Percentiles rank a stretch among this genome's conserved stretches.
These are phyloP conservation scores for Bombyx mori DNA, from an alignment of 1,140 invertebrate genomes.

Conservation along the genomic window ASM3026992v2 NC_085134.1:7785501-7786000, in stretches of 20 bases:
- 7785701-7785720: background rate
- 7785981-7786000: slow-evolving; percentile 62
- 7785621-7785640: too few species aligned
- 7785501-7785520: too few species aligned
- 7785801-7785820: too few species aligned
- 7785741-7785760: too few species aligned
- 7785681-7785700: background rate
- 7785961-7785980: slow-evolving; percentile 51
- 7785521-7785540: too few species aligned
- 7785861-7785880: slow-evolving; percentile 52
- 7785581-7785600: too few species aligned
- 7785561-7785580: too few species aligned
- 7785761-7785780: background rate
- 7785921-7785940: slow-evolving; percentile 62
- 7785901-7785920: slow-evolving; percentile 60
- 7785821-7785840: slow-evolving; percentile 32
- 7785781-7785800: slow-evolving; percentile 1
- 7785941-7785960: slow-evolving; percentile 62
- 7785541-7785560: too few species aligned
- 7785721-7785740: background rate
- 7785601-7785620: too few species aligned
- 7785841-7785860: slow-evolving; percentile 57
- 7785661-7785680: background rate
- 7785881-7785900: slow-evolving; percentile 54
- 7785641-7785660: too few species aligned